A percentile compares a stretch with the other conserved stretches of the same genome.
phyloP scores from a whole-genome alignment of 1,140 invertebrate species.

The Eupristina koningsbergeri region DNA sequence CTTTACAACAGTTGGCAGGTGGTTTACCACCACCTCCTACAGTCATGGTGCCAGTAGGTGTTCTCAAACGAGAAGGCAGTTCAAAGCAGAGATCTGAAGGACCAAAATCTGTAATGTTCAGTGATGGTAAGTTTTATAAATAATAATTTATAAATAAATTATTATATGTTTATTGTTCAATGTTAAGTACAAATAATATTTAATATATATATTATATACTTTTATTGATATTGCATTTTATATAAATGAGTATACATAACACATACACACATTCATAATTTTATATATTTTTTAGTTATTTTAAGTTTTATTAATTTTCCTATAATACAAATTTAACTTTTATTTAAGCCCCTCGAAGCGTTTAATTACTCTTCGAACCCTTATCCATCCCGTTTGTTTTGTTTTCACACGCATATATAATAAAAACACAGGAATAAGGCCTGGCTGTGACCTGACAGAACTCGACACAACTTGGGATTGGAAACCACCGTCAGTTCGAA shows the following conservation, averaged over 20 bases:
- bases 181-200: no score
- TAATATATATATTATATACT: no score
- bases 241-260: not conserved
- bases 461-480: constrained; percentile 76
- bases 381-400: constrained; percentile 65
- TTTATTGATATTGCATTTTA: no score
- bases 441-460: constrained; percentile 90
- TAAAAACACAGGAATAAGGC: constrained; percentile 80
- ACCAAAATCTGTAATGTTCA: constrained; percentile 90
- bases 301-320: constrained; percentile 46
- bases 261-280: constrained; percentile 29
- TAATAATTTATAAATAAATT: not conserved
- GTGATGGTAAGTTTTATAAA: constrained; percentile 78
- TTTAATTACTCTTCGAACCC: constrained; percentile 50
- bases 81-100: constrained; percentile 75
- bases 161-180: not conserved
- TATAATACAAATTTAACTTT: constrained; percentile 48
- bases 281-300: constrained; percentile 44
- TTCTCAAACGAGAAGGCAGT: constrained; percentile 83
- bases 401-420: constrained; percentile 68
- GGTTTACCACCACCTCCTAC: constrained; percentile 77
- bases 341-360: constrained; percentile 47
- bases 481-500: constrained; percentile 64
- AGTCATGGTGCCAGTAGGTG: constrained; percentile 89
- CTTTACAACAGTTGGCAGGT: constrained; percentile 81